Evolutionary conservation across 2,888 invertebrate genomes (phyloP), one percentile per base, ranked within the genome.

Genomic region (Choreutis nemorana): DNA sequence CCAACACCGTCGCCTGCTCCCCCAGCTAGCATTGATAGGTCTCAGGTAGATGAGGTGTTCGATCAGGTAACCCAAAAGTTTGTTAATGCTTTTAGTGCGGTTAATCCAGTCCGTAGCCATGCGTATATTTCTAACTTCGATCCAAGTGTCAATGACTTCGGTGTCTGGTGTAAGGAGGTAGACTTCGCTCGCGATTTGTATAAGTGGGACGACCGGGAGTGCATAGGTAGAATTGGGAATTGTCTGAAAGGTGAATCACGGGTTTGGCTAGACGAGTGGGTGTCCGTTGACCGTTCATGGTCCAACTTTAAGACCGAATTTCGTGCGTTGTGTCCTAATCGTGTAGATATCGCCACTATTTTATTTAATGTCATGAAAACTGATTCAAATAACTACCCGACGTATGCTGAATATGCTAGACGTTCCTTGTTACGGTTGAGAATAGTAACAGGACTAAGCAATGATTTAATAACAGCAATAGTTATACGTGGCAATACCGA

Each of bases 321-420:
- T 16, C 16, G 12, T 14, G 10, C 30, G n/a, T 23, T 33, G 4
- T 33, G 33, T 15, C 30, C 30, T 2, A 7, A 20, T 11, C 26
- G 15, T 10, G 7, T 33, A 4, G 30, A 33, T 13, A 14, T 14
- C 14, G 33, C 30, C 1, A 24, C 23, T 24, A 30, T 33, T 16
- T 12, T 33, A 14, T 31, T 13, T 8, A 20, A 31, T 5, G 20
- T 14, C 2, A 31, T 31, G 31, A 23, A 8, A 6, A 23, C 23
- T 4, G 23, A 15, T 8, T 44, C 40, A 0, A 30, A 42, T 10
- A 23, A 34, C 0, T 44, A 32, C 11, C 6, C 32, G 3, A 37
- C 39, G 4, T 44, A 40, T 12, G 44, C 42, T 1, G 41, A 41
- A 8, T 44, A 41, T 23, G 39, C 38, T 0, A 32, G 37, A 5